These are phyloP conservation scores for Vidua macroura DNA, from an alignment of 2,113 vertebrate genomes.

Conservation along the genomic window DNA sequence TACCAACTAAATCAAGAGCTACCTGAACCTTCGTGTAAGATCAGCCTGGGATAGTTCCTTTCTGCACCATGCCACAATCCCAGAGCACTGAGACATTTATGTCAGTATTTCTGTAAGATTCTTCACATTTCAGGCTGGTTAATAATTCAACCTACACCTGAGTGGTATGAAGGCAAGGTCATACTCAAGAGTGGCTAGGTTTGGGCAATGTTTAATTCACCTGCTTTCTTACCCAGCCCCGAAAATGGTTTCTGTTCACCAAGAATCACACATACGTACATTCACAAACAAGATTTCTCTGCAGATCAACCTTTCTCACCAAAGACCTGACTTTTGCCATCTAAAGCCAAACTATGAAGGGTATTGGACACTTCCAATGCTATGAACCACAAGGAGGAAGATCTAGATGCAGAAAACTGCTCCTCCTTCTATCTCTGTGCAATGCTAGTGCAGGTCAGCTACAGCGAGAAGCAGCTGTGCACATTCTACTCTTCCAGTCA, in stretches of 20 bases:
- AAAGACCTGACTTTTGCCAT: not conserved
- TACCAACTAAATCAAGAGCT: not conserved
- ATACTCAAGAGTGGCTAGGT: not conserved
- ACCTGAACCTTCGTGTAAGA: not conserved
- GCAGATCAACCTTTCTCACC: not conserved
- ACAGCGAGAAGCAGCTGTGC: accelerated
- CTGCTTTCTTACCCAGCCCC: not conserved
- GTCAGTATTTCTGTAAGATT: not conserved
- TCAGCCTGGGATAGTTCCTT: accelerated
- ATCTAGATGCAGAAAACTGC: not conserved
- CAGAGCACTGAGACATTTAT: not conserved
- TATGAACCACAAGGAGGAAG: not conserved
- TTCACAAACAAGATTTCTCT: accelerated
- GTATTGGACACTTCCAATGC: not conserved
- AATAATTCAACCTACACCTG: not conserved
- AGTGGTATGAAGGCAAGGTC: not conserved
- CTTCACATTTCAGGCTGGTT: not conserved
- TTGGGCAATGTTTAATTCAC: not conserved
- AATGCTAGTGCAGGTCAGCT: not conserved
- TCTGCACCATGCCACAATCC: accelerated
- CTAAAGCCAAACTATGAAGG: not conserved
- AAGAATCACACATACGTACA: accelerated
- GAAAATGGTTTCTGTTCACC: not conserved
- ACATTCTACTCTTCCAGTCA: not conserved
- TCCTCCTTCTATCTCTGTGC: not conserved